Evolutionary conservation across 2,113 vertebrate genomes (phyloP).

Genomic region (Opisthocomus hoazin): DNA sequence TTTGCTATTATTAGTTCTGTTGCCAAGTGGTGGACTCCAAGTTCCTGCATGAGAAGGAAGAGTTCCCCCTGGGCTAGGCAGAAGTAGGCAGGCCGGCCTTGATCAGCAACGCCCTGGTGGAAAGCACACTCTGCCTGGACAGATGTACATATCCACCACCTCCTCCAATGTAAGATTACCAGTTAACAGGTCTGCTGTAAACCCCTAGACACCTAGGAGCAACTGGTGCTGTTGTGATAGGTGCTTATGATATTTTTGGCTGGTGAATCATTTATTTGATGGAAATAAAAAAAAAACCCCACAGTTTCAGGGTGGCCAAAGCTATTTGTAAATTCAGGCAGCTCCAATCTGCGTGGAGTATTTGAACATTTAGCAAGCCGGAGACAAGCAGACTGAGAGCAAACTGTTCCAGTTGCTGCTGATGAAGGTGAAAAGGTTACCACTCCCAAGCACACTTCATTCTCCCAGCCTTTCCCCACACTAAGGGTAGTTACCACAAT

Average conservation of each 20-base stretch:
- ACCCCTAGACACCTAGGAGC: not conserved
- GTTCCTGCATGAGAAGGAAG: not conserved
- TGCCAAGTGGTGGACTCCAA: not conserved
- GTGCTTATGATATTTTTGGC: not conserved
- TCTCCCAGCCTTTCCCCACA: not conserved
- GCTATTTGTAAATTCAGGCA: not conserved
- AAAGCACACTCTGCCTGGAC: not conserved
- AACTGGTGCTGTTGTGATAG: not conserved
- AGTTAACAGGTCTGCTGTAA: not conserved
- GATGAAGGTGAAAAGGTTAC: not conserved
- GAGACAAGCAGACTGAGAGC: not conserved
- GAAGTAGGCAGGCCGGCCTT: not conserved
- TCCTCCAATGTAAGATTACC: not conserved
- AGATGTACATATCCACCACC: not conserved
- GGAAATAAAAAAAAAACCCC: not conserved
- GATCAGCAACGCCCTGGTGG: not conserved
- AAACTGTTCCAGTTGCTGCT: not conserved
- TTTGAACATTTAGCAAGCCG: not conserved
- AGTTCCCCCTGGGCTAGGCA: not conserved
- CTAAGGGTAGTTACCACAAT: not conserved
- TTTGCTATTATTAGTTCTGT: not conserved
- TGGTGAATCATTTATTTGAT: not conserved
- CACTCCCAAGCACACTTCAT: not conserved
- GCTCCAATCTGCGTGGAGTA: not conserved
- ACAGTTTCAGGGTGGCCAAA: not conserved